Evolutionary conservation across 1,140 invertebrate genomes (phyloP).

Genomic region (Telenomus remus): DNA sequence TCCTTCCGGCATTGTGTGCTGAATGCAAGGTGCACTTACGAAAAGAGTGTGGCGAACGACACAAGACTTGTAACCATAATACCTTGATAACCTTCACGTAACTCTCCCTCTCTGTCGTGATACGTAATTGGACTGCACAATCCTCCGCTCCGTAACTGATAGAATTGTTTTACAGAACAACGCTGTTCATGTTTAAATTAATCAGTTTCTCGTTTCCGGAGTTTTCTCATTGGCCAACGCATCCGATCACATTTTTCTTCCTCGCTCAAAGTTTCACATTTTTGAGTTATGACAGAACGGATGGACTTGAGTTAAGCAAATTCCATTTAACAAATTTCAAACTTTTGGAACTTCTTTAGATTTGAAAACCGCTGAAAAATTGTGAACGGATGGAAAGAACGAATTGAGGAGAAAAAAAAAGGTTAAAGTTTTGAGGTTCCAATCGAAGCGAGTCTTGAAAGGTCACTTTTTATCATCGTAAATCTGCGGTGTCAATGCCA

Average conservation of each 20-base stretch:
- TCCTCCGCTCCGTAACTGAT: constrained; percentile 44
- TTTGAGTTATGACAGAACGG: too few relatives aligned
- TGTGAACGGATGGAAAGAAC: too few relatives aligned
- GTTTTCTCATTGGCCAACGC: too few relatives aligned
- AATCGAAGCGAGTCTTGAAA: too few relatives aligned
- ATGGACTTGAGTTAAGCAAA: too few relatives aligned
- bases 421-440: too few relatives aligned
- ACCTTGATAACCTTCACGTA: constrained; percentile 64
- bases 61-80: constrained; percentile 55
- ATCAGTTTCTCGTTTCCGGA: background rate
- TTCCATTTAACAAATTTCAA: too few relatives aligned
- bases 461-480: background rate
- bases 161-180: constrained; percentile 30
- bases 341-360: too few relatives aligned
- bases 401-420: too few relatives aligned
- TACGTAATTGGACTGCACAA: constrained; percentile 57
- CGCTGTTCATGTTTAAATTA: background rate
- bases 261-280: too few relatives aligned
- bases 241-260: too few relatives aligned
- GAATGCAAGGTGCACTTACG: constrained; percentile 36
- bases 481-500: background rate
- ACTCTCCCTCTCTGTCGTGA: constrained; percentile 49
- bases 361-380: too few relatives aligned
- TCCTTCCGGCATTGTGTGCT: constrained; percentile 43
- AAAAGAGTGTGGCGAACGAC: constrained; percentile 33